Evolutionary conservation across 2,888 invertebrate genomes (phyloP).

Genomic region (Toxonevra muliebris): DNA sequence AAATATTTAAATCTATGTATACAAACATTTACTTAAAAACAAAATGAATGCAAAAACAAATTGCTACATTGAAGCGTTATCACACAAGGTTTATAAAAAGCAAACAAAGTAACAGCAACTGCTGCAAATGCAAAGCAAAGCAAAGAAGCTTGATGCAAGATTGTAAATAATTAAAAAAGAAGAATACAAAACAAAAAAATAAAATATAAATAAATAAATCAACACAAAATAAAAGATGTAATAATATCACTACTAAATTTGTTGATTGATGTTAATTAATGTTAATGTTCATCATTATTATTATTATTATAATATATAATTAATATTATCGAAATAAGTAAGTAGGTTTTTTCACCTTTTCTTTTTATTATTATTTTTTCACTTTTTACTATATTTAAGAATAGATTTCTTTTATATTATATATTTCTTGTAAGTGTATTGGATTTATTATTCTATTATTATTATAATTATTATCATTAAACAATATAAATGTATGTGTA

Average conservation of each 20-base stretch:
- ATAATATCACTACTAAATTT: conserved; percentile 44
- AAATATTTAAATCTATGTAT: not conserved
- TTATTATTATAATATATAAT: conserved; percentile 16
- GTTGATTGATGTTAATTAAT: conserved; percentile 59
- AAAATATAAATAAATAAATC: too few relatives aligned
- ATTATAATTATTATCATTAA: too few relatives aligned
- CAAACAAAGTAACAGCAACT: conserved; percentile 6
- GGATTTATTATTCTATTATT: too few relatives aligned
- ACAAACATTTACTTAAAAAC: not conserved
- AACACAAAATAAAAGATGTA: not conserved
- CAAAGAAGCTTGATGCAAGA: conserved; percentile 32
- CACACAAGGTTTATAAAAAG: conserved; percentile 18
- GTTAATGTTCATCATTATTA: conserved; percentile 41
- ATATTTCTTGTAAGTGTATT: too few relatives aligned
- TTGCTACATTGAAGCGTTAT: not conserved
- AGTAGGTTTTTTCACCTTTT: not conserved
- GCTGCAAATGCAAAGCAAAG: not conserved
- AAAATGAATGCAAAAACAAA: not conserved
- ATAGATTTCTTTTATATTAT: not conserved
- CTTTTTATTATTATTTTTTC: conserved; percentile 4
- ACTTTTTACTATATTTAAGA: not conserved
- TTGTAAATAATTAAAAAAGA: conserved; percentile 37
- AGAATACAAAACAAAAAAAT: conserved; percentile 21
- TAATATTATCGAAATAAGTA: conserved; percentile 13
- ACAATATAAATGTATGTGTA: too few relatives aligned